Conservation (phyloP, 1,140 invertebrate genomes). For the Cryptotermes secundus region DNA sequence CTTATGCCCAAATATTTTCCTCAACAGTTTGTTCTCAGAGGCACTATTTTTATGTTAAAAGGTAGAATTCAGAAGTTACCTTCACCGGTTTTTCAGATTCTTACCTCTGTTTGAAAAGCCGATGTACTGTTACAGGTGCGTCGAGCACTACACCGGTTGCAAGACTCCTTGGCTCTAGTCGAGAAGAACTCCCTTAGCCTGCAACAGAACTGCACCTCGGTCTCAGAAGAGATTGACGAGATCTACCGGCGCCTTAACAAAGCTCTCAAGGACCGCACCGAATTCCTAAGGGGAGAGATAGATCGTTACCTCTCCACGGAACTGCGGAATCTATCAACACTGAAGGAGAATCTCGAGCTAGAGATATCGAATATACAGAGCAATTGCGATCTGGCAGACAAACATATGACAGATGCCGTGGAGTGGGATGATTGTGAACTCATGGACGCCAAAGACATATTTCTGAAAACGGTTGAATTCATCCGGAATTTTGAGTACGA, state of each 20-base stretch:
- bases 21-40: too few relatives aligned
- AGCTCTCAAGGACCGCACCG: conserved; percentile 88
- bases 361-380: conserved; percentile 91
- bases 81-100: too few relatives aligned
- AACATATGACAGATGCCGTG: conserved; percentile 79
- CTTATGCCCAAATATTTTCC: too few relatives aligned
- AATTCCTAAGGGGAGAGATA: conserved; percentile 83
- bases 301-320: conserved; percentile 84
- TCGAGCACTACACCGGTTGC: conserved; percentile 79
- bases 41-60: too few relatives aligned
- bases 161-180: conserved; percentile 78
- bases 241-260: conserved; percentile 85
- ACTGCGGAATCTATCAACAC: conserved; percentile 73
- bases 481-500: conserved; percentile 92
- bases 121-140: conserved; percentile 63
- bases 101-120: too few relatives aligned
- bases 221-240: conserved; percentile 90
- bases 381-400: conserved; percentile 96
- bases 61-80: too few relatives aligned
- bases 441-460: conserved; percentile 92
- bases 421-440: conserved; percentile 86
- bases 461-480: conserved; percentile 90
- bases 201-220: conserved; percentile 80
- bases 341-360: conserved; percentile 91
- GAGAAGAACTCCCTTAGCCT: conserved; percentile 83